phyloP scores from a whole-genome alignment of 2,113 vertebrate species.

The Poeciliopsis prolifica region DNA sequence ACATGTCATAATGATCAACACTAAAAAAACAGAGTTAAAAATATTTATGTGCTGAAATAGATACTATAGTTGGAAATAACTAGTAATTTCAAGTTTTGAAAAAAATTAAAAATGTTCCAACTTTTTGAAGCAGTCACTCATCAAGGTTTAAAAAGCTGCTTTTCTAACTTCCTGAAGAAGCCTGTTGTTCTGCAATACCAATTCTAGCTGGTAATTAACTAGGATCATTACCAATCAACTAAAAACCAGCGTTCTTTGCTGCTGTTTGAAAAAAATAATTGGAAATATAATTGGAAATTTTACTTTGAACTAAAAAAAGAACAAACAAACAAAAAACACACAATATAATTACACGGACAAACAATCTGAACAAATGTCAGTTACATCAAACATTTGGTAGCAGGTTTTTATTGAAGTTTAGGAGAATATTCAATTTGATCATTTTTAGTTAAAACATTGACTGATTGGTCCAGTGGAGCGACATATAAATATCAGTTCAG shows the following conservation, averaged over 20 bases:
- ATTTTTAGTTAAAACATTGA: no score
- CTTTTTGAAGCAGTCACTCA: neutral
- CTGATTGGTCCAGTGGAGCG: no score
- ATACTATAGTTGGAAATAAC: neutral
- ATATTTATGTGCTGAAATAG: no score
- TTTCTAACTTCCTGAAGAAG: neutral
- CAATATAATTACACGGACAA: neutral
- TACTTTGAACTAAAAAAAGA: neutral
- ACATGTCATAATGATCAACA: no score
- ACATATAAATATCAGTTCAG: slow-evolving; percentile 1
- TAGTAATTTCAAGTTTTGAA: no score
- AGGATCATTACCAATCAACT: neutral
- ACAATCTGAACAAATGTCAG: neutral
- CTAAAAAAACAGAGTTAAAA: no score
- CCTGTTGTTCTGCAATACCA: neutral
- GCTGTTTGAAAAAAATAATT: neutral
- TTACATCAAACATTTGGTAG: neutral
- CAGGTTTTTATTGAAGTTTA: neutral
- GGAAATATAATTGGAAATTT: neutral
- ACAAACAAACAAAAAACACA: no score
- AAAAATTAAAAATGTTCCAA: neutral
- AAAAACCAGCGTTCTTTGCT: neutral
- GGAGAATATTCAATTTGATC: neutral
- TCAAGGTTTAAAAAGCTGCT: neutral
- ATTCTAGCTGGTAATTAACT: neutral